Base-by-base conservation (phyloP, 2,113 vertebrate genomes). In the Trogon melanurus region DNA sequence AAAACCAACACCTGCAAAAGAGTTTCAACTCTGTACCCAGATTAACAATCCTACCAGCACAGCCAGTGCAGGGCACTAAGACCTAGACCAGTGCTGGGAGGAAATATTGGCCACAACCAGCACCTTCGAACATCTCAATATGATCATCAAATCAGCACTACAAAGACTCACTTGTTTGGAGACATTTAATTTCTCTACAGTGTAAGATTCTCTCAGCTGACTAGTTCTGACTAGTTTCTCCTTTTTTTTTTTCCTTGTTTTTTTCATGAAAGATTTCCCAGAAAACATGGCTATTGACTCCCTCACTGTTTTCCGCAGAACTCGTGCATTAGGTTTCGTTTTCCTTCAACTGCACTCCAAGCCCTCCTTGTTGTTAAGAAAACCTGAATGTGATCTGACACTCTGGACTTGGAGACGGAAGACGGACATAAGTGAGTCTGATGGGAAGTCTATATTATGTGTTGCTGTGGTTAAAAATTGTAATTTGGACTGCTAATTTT, bases 321-420 rank as follows among this genome's bases (percentile, higher is more conserved):
- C 8, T 53, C 16, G 3, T 20, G 47, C 26, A 60, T 65, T 44
- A 57, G 25, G 21, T 83, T 94, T 82, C 85, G 9, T 56, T 72
- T 89, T 81, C 25, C 66, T 79, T 73, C 51, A 61, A 9, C 36
- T 67, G 18, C 50, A 15, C 72, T 79, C 88, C 90, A 85, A 82
- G 38, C 8, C 50, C 45, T 57, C 21, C 16, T 45, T 69, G 57
- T 45, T 82, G 32, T n/a, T 82, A 53, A 82, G 45, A 71, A 87
- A 91, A 75, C 3, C 62, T 82, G 47, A 72, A 1, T 25, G 27
- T 45, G 12, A 57, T 60, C 81, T 4, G 9, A 82, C 18, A 21
- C 10, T 17, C 32, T 61, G n/a, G n/a, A 48, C 25, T 34, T 69
- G 38, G 30, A 79, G 32, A 58, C 0, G 0, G 21, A 47, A 79